Base-by-base conservation (phyloP, 2,797 vertebrate species). In the Megaceryle alcyon region DNA sequence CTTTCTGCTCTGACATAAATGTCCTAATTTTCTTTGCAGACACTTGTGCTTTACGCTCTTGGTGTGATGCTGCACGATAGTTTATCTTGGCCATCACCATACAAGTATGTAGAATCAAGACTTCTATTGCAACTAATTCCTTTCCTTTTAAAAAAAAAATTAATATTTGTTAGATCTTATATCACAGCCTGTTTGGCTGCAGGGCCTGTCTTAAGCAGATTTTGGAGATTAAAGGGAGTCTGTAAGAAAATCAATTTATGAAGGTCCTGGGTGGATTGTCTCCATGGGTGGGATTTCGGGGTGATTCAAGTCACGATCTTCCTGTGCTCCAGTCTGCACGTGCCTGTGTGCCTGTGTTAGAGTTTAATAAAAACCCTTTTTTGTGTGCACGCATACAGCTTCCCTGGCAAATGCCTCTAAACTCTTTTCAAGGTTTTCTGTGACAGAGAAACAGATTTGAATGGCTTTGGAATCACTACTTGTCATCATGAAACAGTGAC, bases 41-140 rank as follows among this genome's bases (percentile, higher is more conserved):
- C 99, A 22, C 98, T 99, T 88, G 98, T 99, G 72, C 98, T 99
- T 94, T 99, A 99, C 59, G 99, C 99, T 31, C 98, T 99, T 83
- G 99, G 99, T 79, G 99, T 99, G 37, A 98, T 99, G 77, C 98
- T 99, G 90, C 99, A 99, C 91, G 99, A 99, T 79, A 97, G 97
- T 21, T 98, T 98, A 86, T 98, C 98, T 20, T 99, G 99, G 99
- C 97, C 97, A 7, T 96, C 97, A 86, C 98, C 99, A 3, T 98
- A 99, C 98, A 99, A 98, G 99, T 99, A 98, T 33, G 98, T 93
- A 88, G 85, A 81, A 63, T 54, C 12, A 56, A 29, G n/a, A 75
- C 54, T 73, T 94, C 54, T 86, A 66, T 82, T 92, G 54, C 69
- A 53, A 56, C 16, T 44, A n/a, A 86, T 91, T 90, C 19, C 9